A percentile compares a stretch with the other conserved stretches of the same genome.
These are phyloP conservation scores for Scotopteryx bipunctaria DNA, from an alignment of 2,888 invertebrate genomes.

Conservation along the genomic window DNA sequence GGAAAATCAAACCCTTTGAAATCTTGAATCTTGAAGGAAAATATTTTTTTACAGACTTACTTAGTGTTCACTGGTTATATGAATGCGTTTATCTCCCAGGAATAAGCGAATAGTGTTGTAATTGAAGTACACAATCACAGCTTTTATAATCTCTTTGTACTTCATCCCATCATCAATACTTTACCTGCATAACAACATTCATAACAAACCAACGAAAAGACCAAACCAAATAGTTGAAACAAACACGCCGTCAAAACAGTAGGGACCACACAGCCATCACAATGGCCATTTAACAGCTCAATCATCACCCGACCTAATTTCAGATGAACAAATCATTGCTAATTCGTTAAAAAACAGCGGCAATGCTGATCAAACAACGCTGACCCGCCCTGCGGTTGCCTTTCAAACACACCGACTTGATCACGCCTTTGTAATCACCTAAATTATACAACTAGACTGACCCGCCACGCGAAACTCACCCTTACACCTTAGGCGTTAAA, in stretches of 20 bases:
- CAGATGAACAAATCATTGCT: slow-evolving; percentile 54
- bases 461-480: slow-evolving; percentile 5
- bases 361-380: slow-evolving; percentile 55
- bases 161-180: no score
- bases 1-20: no score
- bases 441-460: slow-evolving; percentile 10
- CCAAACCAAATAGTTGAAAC: not conserved
- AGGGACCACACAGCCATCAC: slow-evolving; percentile 25
- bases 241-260: slow-evolving; percentile 20
- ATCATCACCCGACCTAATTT: slow-evolving; percentile 21
- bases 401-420: slow-evolving; percentile 23
- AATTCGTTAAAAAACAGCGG: slow-evolving; percentile 63
- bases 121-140: no score
- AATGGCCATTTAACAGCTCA: slow-evolving; percentile 23
- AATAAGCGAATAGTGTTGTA: no score
- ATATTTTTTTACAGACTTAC: no score
- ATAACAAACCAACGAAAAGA: not conserved
- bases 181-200: no score
- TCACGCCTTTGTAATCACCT: slow-evolving; percentile 22
- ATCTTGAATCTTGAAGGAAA: no score
- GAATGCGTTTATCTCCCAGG: no score
- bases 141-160: no score
- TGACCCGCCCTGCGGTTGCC: slow-evolving; percentile 43
- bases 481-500: not conserved
- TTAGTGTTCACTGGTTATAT: no score